Percentiles rank a stretch among this genome's conserved stretches.
Conservation (phyloP, 2,113 vertebrate genomes). For the Atrichornis clamosus region DNA sequence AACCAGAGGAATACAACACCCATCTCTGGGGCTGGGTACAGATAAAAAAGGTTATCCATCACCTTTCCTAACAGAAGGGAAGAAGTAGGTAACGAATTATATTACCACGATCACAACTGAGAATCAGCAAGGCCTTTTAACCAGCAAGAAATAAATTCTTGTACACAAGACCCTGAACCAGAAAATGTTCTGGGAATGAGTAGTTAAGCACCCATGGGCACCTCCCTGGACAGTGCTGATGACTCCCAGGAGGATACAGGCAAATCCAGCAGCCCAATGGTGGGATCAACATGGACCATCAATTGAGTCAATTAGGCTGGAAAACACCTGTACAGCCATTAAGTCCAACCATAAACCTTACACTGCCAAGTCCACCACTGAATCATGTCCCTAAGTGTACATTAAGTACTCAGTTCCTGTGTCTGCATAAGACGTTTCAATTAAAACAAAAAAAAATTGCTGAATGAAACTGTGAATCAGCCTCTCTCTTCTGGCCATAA, state of each 20-base stretch:
- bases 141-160: not conserved
- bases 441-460: too few relatives aligned
- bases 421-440: too few relatives aligned
- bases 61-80: not conserved
- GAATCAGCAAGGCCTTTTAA: not conserved
- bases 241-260: not conserved
- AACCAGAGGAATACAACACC: not conserved
- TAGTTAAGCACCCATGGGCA: rapidly evolving
- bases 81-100: not conserved
- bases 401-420: not conserved
- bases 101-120: not conserved
- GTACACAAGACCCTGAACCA: not conserved
- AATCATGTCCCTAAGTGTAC: not conserved
- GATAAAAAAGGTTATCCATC: not conserved
- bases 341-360: not conserved
- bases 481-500: not conserved
- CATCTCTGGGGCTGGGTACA: not conserved
- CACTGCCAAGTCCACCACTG: not conserved
- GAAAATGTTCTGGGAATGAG: not conserved
- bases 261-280: not conserved
- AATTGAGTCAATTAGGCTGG: rapidly evolving
- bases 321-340: not conserved
- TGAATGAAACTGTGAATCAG: not conserved
- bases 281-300: rapidly evolving
- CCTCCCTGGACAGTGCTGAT: not conserved